phyloP scores from a whole-genome alignment of 2,113 vertebrate genomes.

The Nothocercus nigrocapillus region DNA sequence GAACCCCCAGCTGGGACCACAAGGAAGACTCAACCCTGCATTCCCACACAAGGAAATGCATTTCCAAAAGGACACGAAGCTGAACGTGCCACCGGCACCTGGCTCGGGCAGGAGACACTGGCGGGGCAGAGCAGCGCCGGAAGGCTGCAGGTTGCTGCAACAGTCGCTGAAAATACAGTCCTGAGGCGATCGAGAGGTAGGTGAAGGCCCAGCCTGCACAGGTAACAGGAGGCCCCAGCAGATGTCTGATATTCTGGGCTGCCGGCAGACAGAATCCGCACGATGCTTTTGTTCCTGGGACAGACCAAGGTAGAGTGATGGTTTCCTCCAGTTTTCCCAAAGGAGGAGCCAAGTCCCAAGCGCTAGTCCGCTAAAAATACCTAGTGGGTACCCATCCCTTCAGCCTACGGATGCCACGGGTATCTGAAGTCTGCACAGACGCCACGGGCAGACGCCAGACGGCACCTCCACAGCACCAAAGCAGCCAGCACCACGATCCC shows the following conservation, averaged over 20 bases:
- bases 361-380: rapidly evolving
- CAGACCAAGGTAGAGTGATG: background rate
- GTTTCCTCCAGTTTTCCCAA: background rate
- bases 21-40: rapidly evolving
- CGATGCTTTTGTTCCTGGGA: background rate
- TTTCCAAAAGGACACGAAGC: background rate
- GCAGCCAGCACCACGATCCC: background rate
- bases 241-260: background rate
- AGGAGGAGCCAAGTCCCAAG: rapidly evolving
- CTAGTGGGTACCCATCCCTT: rapidly evolving
- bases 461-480: rapidly evolving
- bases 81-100: background rate
- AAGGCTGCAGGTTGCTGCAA: background rate
- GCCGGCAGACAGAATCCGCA: background rate
- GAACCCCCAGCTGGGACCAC: rapidly evolving
- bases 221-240: background rate
- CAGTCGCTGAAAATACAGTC: background rate
- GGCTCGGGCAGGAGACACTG: rapidly evolving
- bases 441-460: background rate
- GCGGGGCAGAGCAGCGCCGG: background rate
- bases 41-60: background rate
- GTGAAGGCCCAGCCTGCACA: rapidly evolving
- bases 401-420: background rate
- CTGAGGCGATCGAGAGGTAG: background rate
- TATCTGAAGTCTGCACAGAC: background rate